These are phyloP conservation scores for Panthera tigris DNA, from an alignment of 2,113 vertebrate genomes.

Conservation along the genomic window DNA sequence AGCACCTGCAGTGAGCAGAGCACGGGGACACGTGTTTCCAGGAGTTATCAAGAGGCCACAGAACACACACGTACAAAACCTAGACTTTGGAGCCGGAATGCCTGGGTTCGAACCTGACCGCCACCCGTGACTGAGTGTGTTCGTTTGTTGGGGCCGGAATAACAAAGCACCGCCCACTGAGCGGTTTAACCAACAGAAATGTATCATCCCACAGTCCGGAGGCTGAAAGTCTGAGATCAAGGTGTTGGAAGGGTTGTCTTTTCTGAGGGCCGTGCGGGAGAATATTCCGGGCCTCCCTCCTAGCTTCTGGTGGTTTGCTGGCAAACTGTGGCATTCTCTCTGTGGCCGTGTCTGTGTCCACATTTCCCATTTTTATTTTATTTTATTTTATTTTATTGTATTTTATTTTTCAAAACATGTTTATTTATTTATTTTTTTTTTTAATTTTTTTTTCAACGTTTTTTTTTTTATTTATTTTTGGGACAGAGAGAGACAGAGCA, in stretches of 20 bases:
- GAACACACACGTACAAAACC: background rate
- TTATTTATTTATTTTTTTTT: too few relatives aligned
- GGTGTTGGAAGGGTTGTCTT: background rate
- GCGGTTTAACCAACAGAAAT: background rate
- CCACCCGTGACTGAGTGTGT: accelerated
- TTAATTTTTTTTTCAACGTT: too few relatives aligned
- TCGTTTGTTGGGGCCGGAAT: background rate
- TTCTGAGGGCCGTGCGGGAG: background rate
- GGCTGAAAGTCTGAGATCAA: background rate
- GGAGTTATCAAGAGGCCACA: too few relatives aligned
- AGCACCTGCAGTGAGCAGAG: background rate
- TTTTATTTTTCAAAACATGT: too few relatives aligned
- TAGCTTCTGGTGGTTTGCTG: accelerated
- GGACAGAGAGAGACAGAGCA: too few relatives aligned
- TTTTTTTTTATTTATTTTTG: too few relatives aligned
- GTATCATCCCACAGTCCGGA: accelerated
- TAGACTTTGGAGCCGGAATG: background rate
- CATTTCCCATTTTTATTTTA: background rate
- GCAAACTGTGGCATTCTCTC: accelerated
- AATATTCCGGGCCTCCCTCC: background rate
- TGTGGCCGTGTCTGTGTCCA: background rate
- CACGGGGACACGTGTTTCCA: accelerated
- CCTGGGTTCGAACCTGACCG: background rate
- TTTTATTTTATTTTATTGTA: too few relatives aligned
- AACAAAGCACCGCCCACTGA: background rate